Percentiles rank a stretch among this genome's conserved stretches.
Conservation (phyloP, 2,888 invertebrate genomes). For the Clunio marinus region DNA sequence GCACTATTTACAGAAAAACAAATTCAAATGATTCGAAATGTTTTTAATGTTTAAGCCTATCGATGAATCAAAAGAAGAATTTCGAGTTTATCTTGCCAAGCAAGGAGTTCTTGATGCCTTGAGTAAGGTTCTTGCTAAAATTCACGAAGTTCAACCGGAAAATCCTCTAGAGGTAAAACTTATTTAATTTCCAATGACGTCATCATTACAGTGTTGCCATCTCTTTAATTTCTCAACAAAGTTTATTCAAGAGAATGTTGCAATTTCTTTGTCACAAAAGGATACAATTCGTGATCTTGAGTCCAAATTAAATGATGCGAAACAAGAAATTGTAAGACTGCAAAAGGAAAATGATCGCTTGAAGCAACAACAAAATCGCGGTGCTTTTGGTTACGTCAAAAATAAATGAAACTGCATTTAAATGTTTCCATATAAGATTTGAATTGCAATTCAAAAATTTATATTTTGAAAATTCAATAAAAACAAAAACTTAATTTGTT, state of each 20-base stretch:
- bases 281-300: background rate
- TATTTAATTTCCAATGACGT: no score
- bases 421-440: no score
- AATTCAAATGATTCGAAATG: no score
- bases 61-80: conserved; percentile 23
- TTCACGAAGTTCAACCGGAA: conserved; percentile 8
- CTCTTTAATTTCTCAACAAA: no score
- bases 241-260: background rate
- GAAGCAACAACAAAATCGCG: conserved; percentile 11
- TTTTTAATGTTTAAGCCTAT: conserved; percentile 20
- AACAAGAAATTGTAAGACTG: background rate
- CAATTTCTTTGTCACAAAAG: background rate
- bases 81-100: conserved; percentile 8
- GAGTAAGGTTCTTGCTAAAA: conserved; percentile 10
- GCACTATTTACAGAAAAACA: background rate
- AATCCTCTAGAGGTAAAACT: conserved; percentile 12
- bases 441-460: no score
- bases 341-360: conserved; percentile 20
- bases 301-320: background rate
- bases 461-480: no score
- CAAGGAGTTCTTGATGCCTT: conserved; percentile 27
- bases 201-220: no score
- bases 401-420: background rate
- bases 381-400: background rate
- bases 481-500: no score